These are phyloP conservation scores for Caracal caracal DNA, from an alignment of 2,113 vertebrate genomes.

Conservation along the genomic window DNA sequence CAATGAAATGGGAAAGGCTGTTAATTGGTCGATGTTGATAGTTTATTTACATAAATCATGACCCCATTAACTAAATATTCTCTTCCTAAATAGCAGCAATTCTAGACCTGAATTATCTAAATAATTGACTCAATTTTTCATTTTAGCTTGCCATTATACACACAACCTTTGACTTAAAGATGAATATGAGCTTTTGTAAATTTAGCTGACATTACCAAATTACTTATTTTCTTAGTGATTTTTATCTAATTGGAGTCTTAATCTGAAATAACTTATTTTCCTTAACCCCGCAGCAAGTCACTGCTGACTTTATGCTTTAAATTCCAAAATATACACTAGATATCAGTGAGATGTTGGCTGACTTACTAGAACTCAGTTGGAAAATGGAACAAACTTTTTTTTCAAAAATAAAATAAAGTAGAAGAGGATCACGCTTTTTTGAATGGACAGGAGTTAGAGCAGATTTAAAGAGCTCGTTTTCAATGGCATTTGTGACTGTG, in stretches of 20 bases:
- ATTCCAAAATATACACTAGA: slow-evolving; percentile 69
- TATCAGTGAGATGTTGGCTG: slow-evolving; percentile 49
- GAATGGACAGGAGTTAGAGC: not conserved
- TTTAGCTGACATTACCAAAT: slow-evolving; percentile 70
- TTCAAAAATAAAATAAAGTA: slow-evolving; percentile 29
- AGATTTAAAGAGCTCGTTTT: slow-evolving; percentile 21
- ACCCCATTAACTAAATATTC: slow-evolving; percentile 72
- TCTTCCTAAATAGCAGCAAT: slow-evolving; percentile 67
- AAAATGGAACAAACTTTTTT: not conserved
- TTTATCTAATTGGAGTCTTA: slow-evolving; percentile 73
- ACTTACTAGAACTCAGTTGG: not conserved
- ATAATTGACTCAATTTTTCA: slow-evolving; percentile 79
- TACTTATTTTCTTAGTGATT: slow-evolving; percentile 64
- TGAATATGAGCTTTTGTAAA: slow-evolving; percentile 57
- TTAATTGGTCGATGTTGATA: slow-evolving; percentile 55
- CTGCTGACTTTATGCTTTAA: slow-evolving; percentile 66
- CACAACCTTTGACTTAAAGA: slow-evolving; percentile 63
- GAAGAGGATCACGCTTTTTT: not conserved
- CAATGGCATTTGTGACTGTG: not conserved
- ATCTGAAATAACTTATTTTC: slow-evolving; percentile 63
- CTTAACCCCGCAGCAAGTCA: slow-evolving; percentile 47
- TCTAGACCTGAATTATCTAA: slow-evolving; percentile 70
- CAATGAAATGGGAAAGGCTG: slow-evolving; percentile 18
- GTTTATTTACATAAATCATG: slow-evolving; percentile 76
- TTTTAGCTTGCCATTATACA: slow-evolving; percentile 67